Conservation (phyloP, 2,888 invertebrate genomes). For the Thera britannica region DNA sequence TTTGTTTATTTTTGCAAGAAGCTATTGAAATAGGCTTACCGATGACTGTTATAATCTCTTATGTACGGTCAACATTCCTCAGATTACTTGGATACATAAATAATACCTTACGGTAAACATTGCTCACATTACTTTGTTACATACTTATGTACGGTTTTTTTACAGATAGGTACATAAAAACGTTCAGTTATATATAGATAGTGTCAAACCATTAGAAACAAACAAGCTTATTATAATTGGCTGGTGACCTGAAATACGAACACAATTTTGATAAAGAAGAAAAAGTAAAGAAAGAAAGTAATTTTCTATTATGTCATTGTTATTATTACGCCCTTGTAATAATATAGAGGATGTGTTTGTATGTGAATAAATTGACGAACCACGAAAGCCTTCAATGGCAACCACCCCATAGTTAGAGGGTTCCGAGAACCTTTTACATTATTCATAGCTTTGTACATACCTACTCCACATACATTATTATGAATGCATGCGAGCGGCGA, state of each 20-base stretch:
- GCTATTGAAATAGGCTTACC: too few species aligned
- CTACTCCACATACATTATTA: not conserved
- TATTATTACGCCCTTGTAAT: not conserved
- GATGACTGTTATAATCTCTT: too few species aligned
- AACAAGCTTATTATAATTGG: too few species aligned
- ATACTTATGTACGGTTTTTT: too few species aligned
- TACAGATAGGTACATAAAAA: too few species aligned
- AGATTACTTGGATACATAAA: too few species aligned
- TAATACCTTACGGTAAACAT: too few species aligned
- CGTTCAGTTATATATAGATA: too few species aligned
- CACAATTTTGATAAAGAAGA: not conserved
- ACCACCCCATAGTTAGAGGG: constrained; percentile 13
- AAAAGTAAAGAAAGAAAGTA: not conserved
- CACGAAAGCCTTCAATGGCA: constrained; percentile 1
- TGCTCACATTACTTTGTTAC: too few species aligned
- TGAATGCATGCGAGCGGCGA: not conserved
- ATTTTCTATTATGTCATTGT: not conserved
- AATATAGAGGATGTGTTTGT: not conserved
- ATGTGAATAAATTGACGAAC: constrained; percentile 4
- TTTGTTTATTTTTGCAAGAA: too few species aligned
- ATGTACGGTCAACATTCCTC: too few species aligned
- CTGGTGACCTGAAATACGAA: not conserved
- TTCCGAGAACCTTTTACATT: constrained; percentile 33
- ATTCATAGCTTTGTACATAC: constrained; percentile 28
- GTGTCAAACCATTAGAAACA: too few species aligned